A percentile compares a stretch with the other conserved stretches of the same genome.
phyloP scores from a whole-genome alignment of 2,113 vertebrate genomes.

The Mastomys coucha region DNA sequence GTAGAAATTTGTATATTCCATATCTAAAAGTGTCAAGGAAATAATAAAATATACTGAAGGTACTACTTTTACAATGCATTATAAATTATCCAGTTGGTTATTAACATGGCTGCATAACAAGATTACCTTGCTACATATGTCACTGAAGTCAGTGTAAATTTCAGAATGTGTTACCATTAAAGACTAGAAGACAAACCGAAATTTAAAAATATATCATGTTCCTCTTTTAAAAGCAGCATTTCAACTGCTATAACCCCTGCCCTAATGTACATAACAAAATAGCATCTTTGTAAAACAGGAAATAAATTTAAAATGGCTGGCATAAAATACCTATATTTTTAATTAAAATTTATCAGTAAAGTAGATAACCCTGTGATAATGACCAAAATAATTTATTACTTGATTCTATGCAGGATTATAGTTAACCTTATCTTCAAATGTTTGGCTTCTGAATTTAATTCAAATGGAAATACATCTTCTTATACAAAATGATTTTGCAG shows the following conservation, averaged over 20 bases:
- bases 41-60: neutral
- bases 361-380: slow-evolving; percentile 54
- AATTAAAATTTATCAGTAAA: slow-evolving; percentile 55
- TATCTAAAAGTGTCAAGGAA: slow-evolving; percentile 12
- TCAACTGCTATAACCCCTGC: neutral
- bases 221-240: neutral
- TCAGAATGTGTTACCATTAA: slow-evolving; percentile 14
- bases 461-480: slow-evolving; percentile 85
- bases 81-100: neutral
- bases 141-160: neutral
- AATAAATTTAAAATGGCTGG: slow-evolving; percentile 31
- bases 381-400: slow-evolving; percentile 36
- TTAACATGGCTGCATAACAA: neutral
- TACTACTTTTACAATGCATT: neutral
- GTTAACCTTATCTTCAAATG: slow-evolving; percentile 72
- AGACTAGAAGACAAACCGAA: slow-evolving; percentile 47
- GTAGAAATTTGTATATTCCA: neutral
- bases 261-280: slow-evolving; percentile 20
- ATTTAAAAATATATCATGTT: slow-evolving; percentile 69
- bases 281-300: slow-evolving; percentile 61
- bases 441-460: slow-evolving; percentile 83
- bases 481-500: slow-evolving; percentile 84
- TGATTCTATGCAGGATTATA: slow-evolving; percentile 59
- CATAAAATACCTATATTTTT: slow-evolving; percentile 23
- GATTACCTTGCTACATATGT: neutral